A percentile compares a stretch with the other conserved stretches of the same genome.
These are phyloP conservation scores for Microcebus murinus DNA, from an alignment of 2,113 vertebrate species.

Conservation along the genomic window DNA sequence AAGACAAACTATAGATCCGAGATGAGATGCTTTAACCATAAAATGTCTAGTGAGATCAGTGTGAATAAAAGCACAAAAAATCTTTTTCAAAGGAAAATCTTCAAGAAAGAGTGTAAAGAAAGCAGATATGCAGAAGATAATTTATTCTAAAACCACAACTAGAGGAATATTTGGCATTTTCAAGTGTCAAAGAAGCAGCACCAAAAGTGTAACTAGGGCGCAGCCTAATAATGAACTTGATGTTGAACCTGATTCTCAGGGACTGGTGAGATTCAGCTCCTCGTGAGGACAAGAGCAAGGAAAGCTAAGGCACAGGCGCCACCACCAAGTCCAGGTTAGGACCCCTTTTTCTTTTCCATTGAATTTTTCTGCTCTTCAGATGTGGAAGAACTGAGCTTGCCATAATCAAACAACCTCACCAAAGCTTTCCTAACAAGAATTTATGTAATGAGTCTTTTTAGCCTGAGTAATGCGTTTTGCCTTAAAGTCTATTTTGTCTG, in stretches of 20 bases:
- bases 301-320: not conserved
- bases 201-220: not conserved
- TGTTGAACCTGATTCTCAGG: not conserved
- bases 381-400: slow-evolving; percentile 1
- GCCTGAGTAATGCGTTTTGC: slow-evolving; percentile 63
- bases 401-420: slow-evolving; percentile 43
- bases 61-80: not conserved
- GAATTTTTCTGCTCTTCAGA: slow-evolving; percentile 32
- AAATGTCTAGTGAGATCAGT: slow-evolving; percentile 3
- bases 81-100: slow-evolving; percentile 9
- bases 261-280: not conserved
- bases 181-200: not conserved
- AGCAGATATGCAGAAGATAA: slow-evolving; percentile 11
- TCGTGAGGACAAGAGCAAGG: not conserved
- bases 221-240: slow-evolving; percentile 36
- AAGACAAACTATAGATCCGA: slow-evolving; percentile 42
- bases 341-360: not conserved
- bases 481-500: slow-evolving; percentile 68
- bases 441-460: slow-evolving; percentile 61
- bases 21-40: slow-evolving; percentile 34
- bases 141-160: not conserved
- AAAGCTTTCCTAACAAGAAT: slow-evolving; percentile 47
- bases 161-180: slow-evolving; percentile 55
- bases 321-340: not conserved
- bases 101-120: not conserved